These are phyloP conservation scores for Sclerodermus sp. DNA, from an alignment of 2,888 invertebrate species.

Conservation along the genomic window DNA sequence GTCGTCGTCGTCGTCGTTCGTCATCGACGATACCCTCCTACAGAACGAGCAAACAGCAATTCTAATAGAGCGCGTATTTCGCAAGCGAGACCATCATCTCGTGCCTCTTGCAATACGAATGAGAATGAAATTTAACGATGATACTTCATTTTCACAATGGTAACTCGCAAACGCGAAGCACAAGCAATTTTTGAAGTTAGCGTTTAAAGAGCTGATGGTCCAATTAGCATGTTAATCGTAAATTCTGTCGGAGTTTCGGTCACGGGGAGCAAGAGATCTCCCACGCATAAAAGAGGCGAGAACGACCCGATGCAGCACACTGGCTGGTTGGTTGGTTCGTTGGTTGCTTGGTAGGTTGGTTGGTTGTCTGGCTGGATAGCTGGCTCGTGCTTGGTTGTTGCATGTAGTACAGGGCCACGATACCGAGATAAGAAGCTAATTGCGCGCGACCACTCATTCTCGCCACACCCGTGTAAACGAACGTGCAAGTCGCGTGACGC, in stretches of 20 bases:
- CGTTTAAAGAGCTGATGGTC: constrained; percentile 34
- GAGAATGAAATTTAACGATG: no score
- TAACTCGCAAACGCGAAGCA: no score
- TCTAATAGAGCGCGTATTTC: no score
- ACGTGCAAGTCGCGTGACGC: constrained; percentile 33
- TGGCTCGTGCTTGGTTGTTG: constrained; percentile 1
- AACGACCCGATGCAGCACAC: constrained; percentile 12
- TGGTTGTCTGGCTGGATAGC: no score
- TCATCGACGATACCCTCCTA: no score
- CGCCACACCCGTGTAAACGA: constrained; percentile 38
- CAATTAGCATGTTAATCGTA: constrained; percentile 39
- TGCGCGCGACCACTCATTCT: constrained; percentile 31
- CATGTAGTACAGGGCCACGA: background rate
- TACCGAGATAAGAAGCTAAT: constrained; percentile 35
- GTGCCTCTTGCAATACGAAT: no score
- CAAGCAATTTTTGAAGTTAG: constrained; percentile 30
- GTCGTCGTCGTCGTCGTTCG: no score
- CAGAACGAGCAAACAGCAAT: no score
- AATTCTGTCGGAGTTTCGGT: constrained; percentile 21
- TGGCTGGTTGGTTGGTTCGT: constrained; percentile 3
- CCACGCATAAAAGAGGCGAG: constrained; percentile 9
- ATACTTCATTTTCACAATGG: no score
- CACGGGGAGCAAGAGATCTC: background rate
- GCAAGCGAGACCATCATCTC: no score
- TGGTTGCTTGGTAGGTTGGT: no score